Conservation (phyloP, 2,888 invertebrate species). For the Lasioglossum marginatum region DNA sequence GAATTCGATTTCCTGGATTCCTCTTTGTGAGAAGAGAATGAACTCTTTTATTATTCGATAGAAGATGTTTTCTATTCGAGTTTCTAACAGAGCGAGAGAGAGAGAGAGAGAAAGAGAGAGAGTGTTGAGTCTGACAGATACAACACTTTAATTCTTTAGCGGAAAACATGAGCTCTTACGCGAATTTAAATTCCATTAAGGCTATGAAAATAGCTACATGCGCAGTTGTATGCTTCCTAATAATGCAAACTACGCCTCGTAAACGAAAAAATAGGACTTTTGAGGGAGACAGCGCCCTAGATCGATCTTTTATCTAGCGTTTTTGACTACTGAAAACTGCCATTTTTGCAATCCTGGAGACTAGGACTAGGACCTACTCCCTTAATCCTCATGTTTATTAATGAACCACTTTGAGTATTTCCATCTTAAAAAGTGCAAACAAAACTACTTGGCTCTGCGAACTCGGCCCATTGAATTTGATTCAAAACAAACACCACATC, state of each 20-base stretch:
- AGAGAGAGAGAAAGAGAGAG: too few species aligned
- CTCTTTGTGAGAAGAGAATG: not conserved
- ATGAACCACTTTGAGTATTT: not conserved
- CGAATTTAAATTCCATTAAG: not conserved
- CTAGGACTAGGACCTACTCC: too few species aligned
- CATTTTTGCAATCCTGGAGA: too few species aligned
- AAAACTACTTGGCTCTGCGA: not conserved
- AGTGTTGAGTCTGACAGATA: not conserved
- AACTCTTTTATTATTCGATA: not conserved
- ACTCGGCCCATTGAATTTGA: not conserved
- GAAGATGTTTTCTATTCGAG: not conserved
- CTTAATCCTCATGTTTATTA: not conserved
- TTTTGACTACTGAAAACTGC: too few species aligned
- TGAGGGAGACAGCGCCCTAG: too few species aligned
- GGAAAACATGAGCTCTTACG: not conserved
- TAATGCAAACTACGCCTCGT: too few species aligned
- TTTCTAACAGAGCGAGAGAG: too few species aligned
- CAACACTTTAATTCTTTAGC: not conserved
- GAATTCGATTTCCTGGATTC: not conserved
- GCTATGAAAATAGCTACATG: too few species aligned
- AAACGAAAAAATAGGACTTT: too few species aligned
- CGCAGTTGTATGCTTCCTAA: too few species aligned
- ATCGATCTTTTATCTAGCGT: too few species aligned
- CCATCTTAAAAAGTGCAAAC: not conserved
- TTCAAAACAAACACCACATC: not conserved